Conservation (phyloP, 2,113 vertebrate genomes). For the Dasyornis broadbenti region DNA sequence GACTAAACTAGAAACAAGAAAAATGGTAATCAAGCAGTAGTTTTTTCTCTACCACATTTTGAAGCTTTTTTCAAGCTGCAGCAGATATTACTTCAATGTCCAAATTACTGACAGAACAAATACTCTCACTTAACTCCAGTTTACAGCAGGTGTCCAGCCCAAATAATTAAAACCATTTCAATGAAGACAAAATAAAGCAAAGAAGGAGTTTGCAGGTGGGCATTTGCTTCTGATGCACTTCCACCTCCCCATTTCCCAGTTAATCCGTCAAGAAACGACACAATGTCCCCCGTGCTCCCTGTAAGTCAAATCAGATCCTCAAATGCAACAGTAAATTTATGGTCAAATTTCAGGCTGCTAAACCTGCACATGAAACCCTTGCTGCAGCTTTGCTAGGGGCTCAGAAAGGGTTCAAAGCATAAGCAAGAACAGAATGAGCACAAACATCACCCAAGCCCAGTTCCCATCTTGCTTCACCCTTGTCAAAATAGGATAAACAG, state of each 20-base stretch:
- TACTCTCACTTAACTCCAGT: not conserved
- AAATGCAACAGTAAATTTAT: not conserved
- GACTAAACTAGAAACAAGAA: not conserved
- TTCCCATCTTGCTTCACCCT: not conserved
- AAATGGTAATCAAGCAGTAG: not conserved
- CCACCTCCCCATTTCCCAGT: not conserved
- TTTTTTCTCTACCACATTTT: not conserved
- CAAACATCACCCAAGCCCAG: not conserved
- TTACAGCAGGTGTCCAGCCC: not conserved
- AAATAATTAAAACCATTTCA: not conserved
- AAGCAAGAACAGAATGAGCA: fast-evolving
- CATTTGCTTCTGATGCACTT: not conserved
- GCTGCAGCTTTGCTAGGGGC: not conserved
- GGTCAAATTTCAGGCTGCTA: not conserved
- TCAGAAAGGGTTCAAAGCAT: not conserved
- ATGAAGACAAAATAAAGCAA: not conserved
- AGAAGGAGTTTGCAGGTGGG: not conserved
- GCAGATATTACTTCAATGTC: not conserved
- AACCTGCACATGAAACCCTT: fast-evolving
- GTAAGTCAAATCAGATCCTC: not conserved
- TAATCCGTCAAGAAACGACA: not conserved
- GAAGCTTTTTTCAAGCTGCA: not conserved
- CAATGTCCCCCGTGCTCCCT: not conserved
- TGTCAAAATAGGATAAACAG: fast-evolving
- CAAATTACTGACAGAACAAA: not conserved